These are phyloP conservation scores for Anabas testudineus DNA, from an alignment of 2,797 vertebrate species.

Conservation along the genomic window DNA sequence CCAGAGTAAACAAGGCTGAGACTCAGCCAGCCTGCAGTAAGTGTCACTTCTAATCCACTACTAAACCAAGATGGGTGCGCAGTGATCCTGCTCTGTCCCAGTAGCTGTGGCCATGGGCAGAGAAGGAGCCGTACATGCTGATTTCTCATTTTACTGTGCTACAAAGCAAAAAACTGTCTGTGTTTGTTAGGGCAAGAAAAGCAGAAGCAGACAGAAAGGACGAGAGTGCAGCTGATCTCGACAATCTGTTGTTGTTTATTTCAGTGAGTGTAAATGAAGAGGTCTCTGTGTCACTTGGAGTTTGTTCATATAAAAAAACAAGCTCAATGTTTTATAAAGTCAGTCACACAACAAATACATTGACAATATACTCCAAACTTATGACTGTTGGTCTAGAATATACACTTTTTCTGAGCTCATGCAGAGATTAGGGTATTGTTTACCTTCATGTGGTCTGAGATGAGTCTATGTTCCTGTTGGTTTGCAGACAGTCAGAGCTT, in stretches of 20 bases:
- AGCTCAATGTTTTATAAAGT: neutral
- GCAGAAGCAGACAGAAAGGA: constrained; percentile 21
- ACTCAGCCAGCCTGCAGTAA: constrained; percentile 73
- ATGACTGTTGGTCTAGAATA: neutral
- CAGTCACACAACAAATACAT: fast-evolving
- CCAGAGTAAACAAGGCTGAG: constrained; percentile 73
- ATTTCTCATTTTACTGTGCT: constrained; percentile 46
- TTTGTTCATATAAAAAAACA: constrained; percentile 5
- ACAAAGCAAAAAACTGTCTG: constrained; percentile 38
- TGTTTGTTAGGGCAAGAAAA: constrained; percentile 30
- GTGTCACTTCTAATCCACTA: constrained; percentile 77
- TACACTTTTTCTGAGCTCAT: neutral
- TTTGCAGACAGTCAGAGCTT: neutral
- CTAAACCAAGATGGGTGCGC: constrained; percentile 58
- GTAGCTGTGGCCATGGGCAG: constrained; percentile 26
- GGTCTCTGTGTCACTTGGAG: constrained; percentile 1
- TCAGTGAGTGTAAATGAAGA: constrained; percentile 11
- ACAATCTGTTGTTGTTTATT: constrained; percentile 35
- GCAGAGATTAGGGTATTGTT: neutral
- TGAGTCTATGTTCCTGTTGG: constrained; percentile 7
- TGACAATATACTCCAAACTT: neutral
- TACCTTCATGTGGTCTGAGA: neutral
- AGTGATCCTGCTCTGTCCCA: constrained; percentile 49
- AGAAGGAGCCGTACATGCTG: constrained; percentile 14
- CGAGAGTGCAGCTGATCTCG: constrained; percentile 1